phyloP scores from a whole-genome alignment of 2,797 vertebrate species.

The Coluber constrictor region DNA sequence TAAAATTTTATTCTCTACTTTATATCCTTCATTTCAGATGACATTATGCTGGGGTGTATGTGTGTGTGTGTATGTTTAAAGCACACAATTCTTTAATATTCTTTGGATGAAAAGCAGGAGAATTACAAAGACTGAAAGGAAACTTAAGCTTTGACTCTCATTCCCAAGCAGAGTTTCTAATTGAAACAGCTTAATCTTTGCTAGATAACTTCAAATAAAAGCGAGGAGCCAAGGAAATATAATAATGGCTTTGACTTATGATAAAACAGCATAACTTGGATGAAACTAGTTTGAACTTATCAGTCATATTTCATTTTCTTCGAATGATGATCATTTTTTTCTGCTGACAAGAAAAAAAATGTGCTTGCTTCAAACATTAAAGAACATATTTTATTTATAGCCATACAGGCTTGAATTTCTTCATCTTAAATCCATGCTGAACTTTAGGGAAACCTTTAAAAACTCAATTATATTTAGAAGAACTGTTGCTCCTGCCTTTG shows the following conservation, averaged over 20 bases:
- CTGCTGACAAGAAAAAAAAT: constrained; percentile 43
- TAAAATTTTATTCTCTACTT: background rate
- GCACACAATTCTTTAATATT: constrained; percentile 5
- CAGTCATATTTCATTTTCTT: constrained; percentile 44
- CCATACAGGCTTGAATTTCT: constrained; percentile 46
- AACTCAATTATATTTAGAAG: constrained; percentile 49
- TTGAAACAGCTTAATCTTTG: background rate
- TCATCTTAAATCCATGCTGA: constrained; percentile 54
- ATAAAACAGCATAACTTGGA: constrained; percentile 21
- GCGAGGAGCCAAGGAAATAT: background rate
- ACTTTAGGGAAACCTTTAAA: constrained; percentile 57
- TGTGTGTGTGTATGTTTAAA: background rate
- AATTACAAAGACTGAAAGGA: constrained; percentile 7
- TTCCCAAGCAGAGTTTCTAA: constrained; percentile 30
- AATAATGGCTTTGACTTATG: constrained; percentile 11
- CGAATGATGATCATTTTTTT: constrained; percentile 13
- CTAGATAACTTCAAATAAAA: constrained; percentile 22
- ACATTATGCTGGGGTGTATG: background rate
- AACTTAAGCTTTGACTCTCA: background rate
- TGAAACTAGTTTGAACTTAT: constrained; percentile 38
- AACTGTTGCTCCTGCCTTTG: constrained; percentile 3
- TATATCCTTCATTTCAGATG: constrained; percentile 15
- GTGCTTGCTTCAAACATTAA: constrained; percentile 45
- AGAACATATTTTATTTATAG: constrained; percentile 55
- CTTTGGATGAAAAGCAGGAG: background rate